Base-by-base conservation (phyloP, 2,797 vertebrate species). In the Fratercula arctica region DNA sequence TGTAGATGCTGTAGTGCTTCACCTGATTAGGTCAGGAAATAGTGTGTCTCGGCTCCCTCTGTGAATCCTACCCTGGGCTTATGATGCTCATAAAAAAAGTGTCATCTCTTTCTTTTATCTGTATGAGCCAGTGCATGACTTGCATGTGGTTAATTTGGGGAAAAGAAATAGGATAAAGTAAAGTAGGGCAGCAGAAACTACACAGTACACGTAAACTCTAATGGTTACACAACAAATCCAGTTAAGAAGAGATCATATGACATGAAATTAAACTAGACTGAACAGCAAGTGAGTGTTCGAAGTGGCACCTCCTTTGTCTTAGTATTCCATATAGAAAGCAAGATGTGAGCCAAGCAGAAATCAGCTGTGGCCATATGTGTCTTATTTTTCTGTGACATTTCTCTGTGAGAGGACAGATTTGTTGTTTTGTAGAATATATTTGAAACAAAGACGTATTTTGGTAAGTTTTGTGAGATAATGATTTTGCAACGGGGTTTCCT, bases 211-310 rank as follows among this genome's bases (percentile, higher is more conserved):
- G 3, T 68, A 77, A 90, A 90, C 29, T 85, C 31, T 77, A 85
- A 80, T 46, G 56, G 80, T 89, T 95, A 72, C 45, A 61, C 48
- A 89, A 83, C 72, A 90, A 90, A 94, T 87, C 68, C 60, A 56
- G 41, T 83, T 90, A 89, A 81, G 60, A 91, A 45, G 59, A 66
- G 17, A 57, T 90, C 29, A 37, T 85, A 64, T 48, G 48, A 76
- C 37, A 68, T 25, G 88, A 89, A 93, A 74, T 53, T 84, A 85
- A 92, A 72, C 28, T 37, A 63, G 60, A 12, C 19, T 91, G 18
- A 75, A 68, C 10, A 56, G 16, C 69, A 82, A 56, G 16, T n/a
- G n/a, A 48, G 9, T 76, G 23, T 60, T 87, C 24, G 11, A 82
- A 85, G 50, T 87, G 16, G 21, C 12, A 59, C 3, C 11, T 89